A percentile compares a stretch with the other conserved stretches of the same genome.
phyloP scores from a whole-genome alignment of 2,888 invertebrate genomes.

The Lottia gigantea region DNA sequence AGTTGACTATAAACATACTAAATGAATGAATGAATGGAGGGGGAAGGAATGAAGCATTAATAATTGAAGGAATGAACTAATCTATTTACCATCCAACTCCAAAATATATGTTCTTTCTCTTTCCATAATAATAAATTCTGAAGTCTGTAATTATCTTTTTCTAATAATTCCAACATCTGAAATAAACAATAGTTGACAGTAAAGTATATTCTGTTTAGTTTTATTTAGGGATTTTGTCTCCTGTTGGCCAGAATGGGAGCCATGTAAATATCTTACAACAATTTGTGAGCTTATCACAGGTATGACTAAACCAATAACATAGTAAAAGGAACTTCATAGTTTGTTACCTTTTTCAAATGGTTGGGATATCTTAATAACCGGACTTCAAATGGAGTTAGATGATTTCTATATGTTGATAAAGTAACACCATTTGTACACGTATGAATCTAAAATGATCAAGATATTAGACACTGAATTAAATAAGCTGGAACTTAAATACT shows the following conservation, averaged over 20 bases:
- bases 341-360: constrained; percentile 49
- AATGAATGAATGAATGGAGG: not conserved
- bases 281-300: too few relatives aligned
- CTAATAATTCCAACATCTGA: constrained; percentile 51
- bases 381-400: constrained; percentile 58
- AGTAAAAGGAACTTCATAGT: too few relatives aligned
- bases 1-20: too few relatives aligned
- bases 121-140: constrained; percentile 60
- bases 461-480: not conserved
- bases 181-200: constrained; percentile 14
- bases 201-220: too few relatives aligned
- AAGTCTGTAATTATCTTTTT: constrained; percentile 59
- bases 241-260: too few relatives aligned
- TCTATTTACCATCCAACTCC: constrained; percentile 65
- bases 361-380: constrained; percentile 59
- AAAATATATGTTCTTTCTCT: constrained; percentile 61
- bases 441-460: constrained; percentile 32
- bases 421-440: constrained; percentile 49
- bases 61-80: not conserved
- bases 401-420: constrained; percentile 42
- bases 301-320: too few relatives aligned
- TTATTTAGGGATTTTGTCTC: too few relatives aligned
- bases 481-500: too few relatives aligned
- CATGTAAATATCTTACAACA: not conserved
- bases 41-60: too few relatives aligned